Percentiles rank a stretch among this genome's conserved stretches.
These are phyloP conservation scores for Odontomachus brunneus DNA, from an alignment of 1,140 invertebrate species.

Conservation along the genomic window DNA sequence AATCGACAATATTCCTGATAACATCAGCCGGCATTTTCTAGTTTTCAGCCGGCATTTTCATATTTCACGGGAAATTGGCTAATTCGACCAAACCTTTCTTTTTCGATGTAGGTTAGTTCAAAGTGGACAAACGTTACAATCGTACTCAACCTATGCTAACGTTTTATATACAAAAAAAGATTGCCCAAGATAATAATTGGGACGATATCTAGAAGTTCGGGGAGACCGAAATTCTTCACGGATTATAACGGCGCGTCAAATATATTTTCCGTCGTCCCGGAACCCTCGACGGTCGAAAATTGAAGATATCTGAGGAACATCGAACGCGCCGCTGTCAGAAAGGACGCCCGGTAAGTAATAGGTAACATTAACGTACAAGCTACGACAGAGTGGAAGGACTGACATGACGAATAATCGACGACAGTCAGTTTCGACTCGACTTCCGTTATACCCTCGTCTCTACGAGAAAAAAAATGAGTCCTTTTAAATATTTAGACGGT, in stretches of 20 bases:
- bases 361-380: slow-evolving; percentile 77
- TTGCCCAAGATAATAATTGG: not conserved
- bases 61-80: no score
- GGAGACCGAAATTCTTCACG: not conserved
- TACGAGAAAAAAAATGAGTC: slow-evolving; percentile 40
- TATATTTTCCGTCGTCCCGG: slow-evolving; percentile 26
- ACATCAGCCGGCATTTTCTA: no score
- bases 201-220: not conserved
- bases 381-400: slow-evolving; percentile 44
- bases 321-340: slow-evolving; percentile 49
- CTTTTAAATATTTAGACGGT: slow-evolving; percentile 30
- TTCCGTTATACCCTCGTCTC: slow-evolving; percentile 58
- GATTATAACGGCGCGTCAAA: not conserved
- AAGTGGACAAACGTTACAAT: not conserved
- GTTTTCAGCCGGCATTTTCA: no score
- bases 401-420: slow-evolving; percentile 66
- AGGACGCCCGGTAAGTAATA: slow-evolving; percentile 74
- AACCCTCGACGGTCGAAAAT: slow-evolving; percentile 5
- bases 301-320: slow-evolving; percentile 43
- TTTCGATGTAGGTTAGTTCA: no score
- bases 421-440: slow-evolving; percentile 62
- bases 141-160: not conserved
- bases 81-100: no score
- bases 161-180: not conserved
- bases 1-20: no score